These are phyloP conservation scores for Crossoptilon crossoptilon DNA, from an alignment of 2,797 vertebrate species.

Conservation along the genomic window DNA sequence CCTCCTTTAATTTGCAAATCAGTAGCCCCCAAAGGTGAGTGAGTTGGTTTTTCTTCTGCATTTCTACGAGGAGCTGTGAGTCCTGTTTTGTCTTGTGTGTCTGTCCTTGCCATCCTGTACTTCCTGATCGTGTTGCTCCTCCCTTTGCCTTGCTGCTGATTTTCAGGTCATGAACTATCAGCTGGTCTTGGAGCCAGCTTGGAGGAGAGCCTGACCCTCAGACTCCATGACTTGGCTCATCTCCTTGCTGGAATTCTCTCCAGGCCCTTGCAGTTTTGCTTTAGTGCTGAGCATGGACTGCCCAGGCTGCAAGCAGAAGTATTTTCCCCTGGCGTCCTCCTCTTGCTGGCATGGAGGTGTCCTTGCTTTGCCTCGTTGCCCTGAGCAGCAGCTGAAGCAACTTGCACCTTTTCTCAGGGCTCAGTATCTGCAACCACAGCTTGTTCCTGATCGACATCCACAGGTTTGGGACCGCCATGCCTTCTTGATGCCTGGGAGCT, in stretches of 20 bases:
- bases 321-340: background rate
- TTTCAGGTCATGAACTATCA: background rate
- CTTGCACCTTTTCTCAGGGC: conserved; percentile 45
- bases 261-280: background rate
- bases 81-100: background rate
- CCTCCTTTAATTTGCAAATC: conserved; percentile 33
- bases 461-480: background rate
- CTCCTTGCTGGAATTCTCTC: background rate
- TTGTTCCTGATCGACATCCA: background rate
- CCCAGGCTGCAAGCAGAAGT: background rate
- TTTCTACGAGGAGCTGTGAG: background rate
- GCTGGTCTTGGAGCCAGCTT: background rate
- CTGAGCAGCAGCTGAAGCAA: conserved; percentile 36
- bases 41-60: background rate
- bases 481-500: background rate
- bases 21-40: conserved; percentile 49
- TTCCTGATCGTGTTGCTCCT: background rate
- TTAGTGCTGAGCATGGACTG: background rate
- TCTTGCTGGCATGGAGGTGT: background rate
- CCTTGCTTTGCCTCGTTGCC: background rate
- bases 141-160: background rate
- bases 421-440: background rate
- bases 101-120: background rate
- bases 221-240: fast-evolving
- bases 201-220: background rate